A percentile compares a stretch with the other conserved stretches of the same genome.
These are phyloP conservation scores for Heterochromis multidens DNA, from an alignment of 2,113 vertebrate species.

Conservation along the genomic window DNA sequence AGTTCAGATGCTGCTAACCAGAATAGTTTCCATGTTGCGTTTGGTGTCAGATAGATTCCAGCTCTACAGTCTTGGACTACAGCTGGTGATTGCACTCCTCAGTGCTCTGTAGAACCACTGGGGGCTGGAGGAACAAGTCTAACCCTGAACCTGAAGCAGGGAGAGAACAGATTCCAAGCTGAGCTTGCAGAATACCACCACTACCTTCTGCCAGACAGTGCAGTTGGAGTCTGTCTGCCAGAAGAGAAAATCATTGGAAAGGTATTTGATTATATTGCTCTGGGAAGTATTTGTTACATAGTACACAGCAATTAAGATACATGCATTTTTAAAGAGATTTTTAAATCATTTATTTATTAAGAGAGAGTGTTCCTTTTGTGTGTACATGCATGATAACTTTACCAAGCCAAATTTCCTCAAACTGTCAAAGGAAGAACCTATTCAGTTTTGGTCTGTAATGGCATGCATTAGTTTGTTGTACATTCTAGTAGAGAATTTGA, in stretches of 20 bases:
- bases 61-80: neutral
- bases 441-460: neutral
- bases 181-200: neutral
- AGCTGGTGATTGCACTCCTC: neutral
- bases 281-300: neutral
- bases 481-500: no score
- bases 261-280: neutral
- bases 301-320: neutral
- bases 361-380: no score
- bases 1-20: neutral
- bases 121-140: neutral
- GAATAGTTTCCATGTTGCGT: neutral
- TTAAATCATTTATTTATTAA: no score
- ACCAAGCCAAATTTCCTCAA: no score
- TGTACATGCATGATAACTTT: no score
- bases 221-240: neutral
- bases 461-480: neutral
- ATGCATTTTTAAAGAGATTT: no score
- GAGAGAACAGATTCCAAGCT: neutral
- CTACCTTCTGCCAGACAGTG: no score
- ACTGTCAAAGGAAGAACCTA: neutral
- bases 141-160: accelerated
- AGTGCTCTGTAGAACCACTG: neutral
- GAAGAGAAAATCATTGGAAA: neutral
- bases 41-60: neutral